phyloP scores from a whole-genome alignment of 2,113 vertebrate species.

The Chunga burmeisteri region DNA sequence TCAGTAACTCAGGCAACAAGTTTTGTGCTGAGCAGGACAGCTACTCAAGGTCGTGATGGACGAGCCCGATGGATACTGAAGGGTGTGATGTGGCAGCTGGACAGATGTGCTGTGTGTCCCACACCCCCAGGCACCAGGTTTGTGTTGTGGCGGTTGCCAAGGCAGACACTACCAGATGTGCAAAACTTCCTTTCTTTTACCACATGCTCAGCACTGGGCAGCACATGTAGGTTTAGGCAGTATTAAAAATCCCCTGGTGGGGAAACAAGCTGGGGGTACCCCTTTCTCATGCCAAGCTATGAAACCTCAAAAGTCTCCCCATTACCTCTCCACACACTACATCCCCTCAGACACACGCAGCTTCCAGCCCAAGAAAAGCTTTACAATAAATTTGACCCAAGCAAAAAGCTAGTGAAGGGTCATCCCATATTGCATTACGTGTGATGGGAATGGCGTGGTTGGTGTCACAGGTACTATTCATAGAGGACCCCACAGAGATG shows the following conservation, averaged over 20 bases:
- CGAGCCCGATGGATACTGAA: background rate
- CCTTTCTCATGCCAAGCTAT: background rate
- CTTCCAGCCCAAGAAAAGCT: background rate
- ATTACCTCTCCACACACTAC: background rate
- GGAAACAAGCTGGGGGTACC: background rate
- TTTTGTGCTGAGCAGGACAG: background rate
- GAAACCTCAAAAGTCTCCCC: background rate
- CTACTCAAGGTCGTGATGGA: background rate
- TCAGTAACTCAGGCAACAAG: fast-evolving
- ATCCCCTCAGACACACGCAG: background rate
- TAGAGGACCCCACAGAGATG: background rate
- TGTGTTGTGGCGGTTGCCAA: background rate
- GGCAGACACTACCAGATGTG: background rate
- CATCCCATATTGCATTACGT: background rate
- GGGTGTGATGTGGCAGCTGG: fast-evolving
- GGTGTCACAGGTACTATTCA: background rate
- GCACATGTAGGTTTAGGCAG: background rate
- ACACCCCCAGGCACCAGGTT: background rate
- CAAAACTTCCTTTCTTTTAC: background rate
- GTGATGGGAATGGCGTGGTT: fast-evolving
- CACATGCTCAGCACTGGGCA: background rate
- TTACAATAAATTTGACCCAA: background rate
- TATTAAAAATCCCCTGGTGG: background rate
- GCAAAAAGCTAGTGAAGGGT: background rate
- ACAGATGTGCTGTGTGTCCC: fast-evolving